These are phyloP conservation scores for Nibea coibor DNA, from an alignment of 2,113 vertebrate species.

Conservation along the genomic window DNA sequence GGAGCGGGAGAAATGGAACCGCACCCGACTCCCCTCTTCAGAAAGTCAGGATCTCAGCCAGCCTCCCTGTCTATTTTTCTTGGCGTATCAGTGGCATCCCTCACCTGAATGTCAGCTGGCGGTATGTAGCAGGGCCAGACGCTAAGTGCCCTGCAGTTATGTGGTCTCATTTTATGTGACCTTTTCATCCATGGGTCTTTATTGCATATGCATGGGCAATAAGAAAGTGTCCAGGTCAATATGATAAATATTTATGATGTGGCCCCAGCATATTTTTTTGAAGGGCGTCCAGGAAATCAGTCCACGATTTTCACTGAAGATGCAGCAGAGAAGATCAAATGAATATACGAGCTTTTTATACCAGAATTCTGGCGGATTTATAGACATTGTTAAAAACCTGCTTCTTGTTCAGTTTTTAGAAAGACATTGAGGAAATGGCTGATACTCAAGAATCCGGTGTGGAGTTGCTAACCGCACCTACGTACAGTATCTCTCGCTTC, in stretches of 20 bases:
- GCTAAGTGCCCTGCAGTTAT: slow-evolving; percentile 57
- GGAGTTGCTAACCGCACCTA: background rate
- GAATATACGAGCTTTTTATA: slow-evolving; percentile 35
- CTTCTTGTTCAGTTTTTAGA: background rate
- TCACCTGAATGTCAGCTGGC: slow-evolving; percentile 62
- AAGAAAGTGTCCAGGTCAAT: slow-evolving; percentile 57
- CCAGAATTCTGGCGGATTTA: slow-evolving; percentile 15
- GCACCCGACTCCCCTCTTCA: background rate
- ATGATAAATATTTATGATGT: slow-evolving; percentile 66
- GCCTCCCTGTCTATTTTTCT: slow-evolving; percentile 44
- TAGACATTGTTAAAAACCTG: slow-evolving; percentile 17
- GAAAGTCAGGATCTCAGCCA: slow-evolving; percentile 33
- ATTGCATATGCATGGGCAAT: slow-evolving; percentile 70
- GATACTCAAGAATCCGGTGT: background rate
- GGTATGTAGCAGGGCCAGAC: slow-evolving; percentile 29
- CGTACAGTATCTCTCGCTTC: background rate
- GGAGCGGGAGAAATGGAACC: slow-evolving; percentile 7
- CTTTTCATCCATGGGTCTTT: slow-evolving; percentile 58
- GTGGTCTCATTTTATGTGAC: slow-evolving; percentile 54
- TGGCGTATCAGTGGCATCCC: slow-evolving; percentile 27
- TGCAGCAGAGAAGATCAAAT: slow-evolving; percentile 12
- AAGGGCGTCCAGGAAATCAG: slow-evolving; percentile 50
- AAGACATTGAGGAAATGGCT: background rate
- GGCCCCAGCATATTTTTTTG: slow-evolving; percentile 50
- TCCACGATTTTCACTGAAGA: slow-evolving; percentile 25